These are phyloP conservation scores for Limnephilus lunatus DNA, from an alignment of 2,888 invertebrate genomes.

Conservation along the genomic window DNA sequence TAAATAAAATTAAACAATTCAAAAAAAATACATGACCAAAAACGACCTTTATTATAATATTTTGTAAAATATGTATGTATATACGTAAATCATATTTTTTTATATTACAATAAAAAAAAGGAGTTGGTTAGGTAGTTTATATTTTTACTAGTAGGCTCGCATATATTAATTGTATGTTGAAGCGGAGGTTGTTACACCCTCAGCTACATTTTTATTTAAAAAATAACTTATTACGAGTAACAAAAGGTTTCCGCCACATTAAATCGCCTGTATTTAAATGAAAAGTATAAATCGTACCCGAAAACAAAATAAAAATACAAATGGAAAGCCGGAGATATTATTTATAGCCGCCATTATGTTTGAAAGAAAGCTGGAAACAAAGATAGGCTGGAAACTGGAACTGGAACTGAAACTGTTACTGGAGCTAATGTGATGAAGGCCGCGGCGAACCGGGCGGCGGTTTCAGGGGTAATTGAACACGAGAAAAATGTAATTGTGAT, in stretches of 20 bases:
- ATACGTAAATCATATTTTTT: too few relatives aligned
- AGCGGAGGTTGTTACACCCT: background rate
- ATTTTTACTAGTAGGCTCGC: background rate
- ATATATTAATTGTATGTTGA: background rate
- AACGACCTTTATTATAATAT: too few relatives aligned
- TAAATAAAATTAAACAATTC: too few relatives aligned
- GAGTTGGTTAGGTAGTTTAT: background rate
- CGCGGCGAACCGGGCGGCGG: conserved; percentile 49
- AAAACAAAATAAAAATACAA: conserved; percentile 39
- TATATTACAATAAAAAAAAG: too few relatives aligned
- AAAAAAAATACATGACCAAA: too few relatives aligned
- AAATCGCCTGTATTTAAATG: conserved; percentile 53
- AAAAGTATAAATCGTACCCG: conserved; percentile 52
- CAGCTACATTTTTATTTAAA: background rate
- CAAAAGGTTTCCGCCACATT: conserved; percentile 39
- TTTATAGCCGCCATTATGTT: conserved; percentile 54
- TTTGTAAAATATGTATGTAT: too few relatives aligned
- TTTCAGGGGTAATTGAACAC: conserved; percentile 66
- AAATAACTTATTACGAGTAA: background rate
- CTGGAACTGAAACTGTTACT: background rate
- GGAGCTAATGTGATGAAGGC: conserved; percentile 22
- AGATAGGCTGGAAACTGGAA: conserved; percentile 36
- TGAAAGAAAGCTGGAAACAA: conserved; percentile 57
- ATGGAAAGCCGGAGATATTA: conserved; percentile 36
- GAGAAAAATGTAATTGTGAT: conserved; percentile 65